Conservation (phyloP, 1,140 invertebrate species). For the Parapsyche elsis region DNA sequence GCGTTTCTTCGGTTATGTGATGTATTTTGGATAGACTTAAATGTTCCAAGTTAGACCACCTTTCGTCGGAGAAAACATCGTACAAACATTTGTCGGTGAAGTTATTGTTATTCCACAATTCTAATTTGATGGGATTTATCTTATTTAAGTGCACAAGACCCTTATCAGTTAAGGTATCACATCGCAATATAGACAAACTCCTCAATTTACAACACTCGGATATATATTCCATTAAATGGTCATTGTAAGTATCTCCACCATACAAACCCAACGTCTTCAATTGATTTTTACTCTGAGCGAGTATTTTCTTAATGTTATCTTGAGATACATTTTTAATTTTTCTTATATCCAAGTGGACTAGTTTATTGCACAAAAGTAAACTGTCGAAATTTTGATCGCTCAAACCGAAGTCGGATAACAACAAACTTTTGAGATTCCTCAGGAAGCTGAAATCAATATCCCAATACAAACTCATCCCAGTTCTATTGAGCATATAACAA, state of each 20-base stretch:
- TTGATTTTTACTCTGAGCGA: constrained; percentile 59
- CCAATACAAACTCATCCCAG: neutral
- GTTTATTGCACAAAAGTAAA: constrained; percentile 60
- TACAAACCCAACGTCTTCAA: constrained; percentile 62
- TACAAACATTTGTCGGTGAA: constrained; percentile 61
- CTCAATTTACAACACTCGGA: constrained; percentile 60
- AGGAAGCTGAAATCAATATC: constrained; percentile 20
- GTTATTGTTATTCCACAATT: constrained; percentile 64
- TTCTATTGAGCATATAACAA: neutral
- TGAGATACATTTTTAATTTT: constrained; percentile 62
- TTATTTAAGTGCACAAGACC: constrained; percentile 60
- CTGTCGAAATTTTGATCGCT: constrained; percentile 59
- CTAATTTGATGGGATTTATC: constrained; percentile 57
- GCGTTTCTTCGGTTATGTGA: constrained; percentile 61
- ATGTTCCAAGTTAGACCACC: constrained; percentile 59
- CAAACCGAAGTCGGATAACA: constrained; percentile 65
- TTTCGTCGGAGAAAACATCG: constrained; percentile 58
- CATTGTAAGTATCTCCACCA: constrained; percentile 61
- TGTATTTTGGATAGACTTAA: constrained; percentile 64
- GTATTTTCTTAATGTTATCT: constrained; percentile 60
- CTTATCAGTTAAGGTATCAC: constrained; percentile 63
- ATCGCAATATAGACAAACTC: constrained; percentile 63
- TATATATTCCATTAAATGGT: constrained; percentile 59
- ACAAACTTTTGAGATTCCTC: constrained; percentile 58
- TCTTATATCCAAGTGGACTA: constrained; percentile 63